Conservation (phyloP, 2,797 vertebrate genomes). For the Clarias platycephalus region DNA sequence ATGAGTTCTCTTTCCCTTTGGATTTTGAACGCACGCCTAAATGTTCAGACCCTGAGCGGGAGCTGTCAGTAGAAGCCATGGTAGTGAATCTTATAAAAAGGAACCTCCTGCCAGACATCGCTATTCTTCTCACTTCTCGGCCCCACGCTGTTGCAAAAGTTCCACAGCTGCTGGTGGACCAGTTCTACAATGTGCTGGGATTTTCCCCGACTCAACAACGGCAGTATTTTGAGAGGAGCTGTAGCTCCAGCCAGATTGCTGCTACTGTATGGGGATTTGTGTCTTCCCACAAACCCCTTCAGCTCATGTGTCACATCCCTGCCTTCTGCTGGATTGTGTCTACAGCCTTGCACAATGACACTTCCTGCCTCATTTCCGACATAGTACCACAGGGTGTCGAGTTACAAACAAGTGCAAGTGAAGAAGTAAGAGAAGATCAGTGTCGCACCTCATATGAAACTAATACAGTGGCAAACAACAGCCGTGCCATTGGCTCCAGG, state of each 20-base stretch:
- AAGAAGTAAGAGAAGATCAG: background rate
- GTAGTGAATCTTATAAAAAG: constrained; percentile 63
- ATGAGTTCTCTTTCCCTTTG: constrained; percentile 60
- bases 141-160: constrained; percentile 60
- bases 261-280: constrained; percentile 53
- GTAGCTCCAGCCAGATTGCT: constrained; percentile 39
- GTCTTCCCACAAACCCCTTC: constrained; percentile 56
- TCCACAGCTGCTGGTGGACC: constrained; percentile 51
- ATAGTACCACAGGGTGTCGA: background rate
- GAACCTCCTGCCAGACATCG: constrained; percentile 55
- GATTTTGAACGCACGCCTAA: constrained; percentile 60
- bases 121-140: constrained; percentile 60
- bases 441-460: background rate
- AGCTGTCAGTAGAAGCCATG: constrained; percentile 48
- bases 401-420: background rate
- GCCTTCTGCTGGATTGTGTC: constrained; percentile 65
- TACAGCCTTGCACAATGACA: constrained; percentile 54
- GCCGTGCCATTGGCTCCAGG: constrained; percentile 14
- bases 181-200: constrained; percentile 58
- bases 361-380: constrained; percentile 41
- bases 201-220: constrained; percentile 59
- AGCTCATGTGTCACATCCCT: constrained; percentile 64
- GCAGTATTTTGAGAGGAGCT: constrained; percentile 57
- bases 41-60: constrained; percentile 59
- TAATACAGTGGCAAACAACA: background rate